Percentiles rank a stretch among this genome's conserved stretches.
Conservation (phyloP, 1,140 invertebrate species). For the Kradibia gibbosae region DNA sequence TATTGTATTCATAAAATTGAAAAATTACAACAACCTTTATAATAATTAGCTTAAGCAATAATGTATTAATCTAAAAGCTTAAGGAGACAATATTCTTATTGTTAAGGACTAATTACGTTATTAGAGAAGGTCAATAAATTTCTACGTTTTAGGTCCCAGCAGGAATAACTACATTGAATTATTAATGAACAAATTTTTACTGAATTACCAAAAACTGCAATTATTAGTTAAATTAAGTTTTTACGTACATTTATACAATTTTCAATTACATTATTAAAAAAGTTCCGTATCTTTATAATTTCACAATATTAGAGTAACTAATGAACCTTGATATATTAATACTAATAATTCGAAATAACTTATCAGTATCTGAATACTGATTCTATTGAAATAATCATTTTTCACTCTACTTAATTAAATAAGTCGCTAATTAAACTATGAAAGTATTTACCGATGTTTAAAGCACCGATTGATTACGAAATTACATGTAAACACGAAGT, state of each 20-base stretch:
- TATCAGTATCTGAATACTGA: neutral
- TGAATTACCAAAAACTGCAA: too few species aligned
- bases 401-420: neutral
- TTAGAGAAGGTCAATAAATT: neutral
- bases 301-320: neutral
- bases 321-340: neutral
- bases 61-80: too few species aligned
- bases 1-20: too few species aligned
- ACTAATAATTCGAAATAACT: neutral
- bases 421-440: neutral
- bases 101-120: neutral
- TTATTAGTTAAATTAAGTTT: neutral
- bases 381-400: neutral
- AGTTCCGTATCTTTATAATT: neutral
- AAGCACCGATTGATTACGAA: neutral
- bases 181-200: too few species aligned
- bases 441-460: neutral
- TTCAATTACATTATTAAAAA: too few species aligned
- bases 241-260: neutral
- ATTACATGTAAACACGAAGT: neutral
- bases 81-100: too few species aligned
- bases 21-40: too few species aligned
- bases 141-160: too few species aligned
- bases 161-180: too few species aligned
- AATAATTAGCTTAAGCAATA: too few species aligned